Percentiles rank a stretch among this genome's conserved stretches.
Evolutionary conservation across 2,888 invertebrate genomes (phyloP).

Genomic region (Rhabditoides inermis): DNA sequence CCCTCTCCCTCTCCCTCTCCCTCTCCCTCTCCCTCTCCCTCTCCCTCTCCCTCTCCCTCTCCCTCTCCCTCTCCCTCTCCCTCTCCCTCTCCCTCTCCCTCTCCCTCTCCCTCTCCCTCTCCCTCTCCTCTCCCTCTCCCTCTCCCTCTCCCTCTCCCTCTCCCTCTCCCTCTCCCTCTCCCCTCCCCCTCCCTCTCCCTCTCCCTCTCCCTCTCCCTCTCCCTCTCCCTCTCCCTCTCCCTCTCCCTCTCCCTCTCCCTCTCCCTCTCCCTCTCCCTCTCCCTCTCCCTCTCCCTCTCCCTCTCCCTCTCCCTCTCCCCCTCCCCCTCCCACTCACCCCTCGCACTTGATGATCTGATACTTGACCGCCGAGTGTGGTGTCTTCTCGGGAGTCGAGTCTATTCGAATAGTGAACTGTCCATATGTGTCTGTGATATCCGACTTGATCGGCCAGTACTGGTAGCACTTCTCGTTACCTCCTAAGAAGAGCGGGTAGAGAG

Average conservation of each 20-base stretch:
- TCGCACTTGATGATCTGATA: background rate
- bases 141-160: background rate
- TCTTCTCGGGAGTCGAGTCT: too few species aligned
- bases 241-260: slow-evolving; percentile 7
- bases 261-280: slow-evolving; percentile 1
- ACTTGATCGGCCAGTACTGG: too few species aligned
- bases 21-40: background rate
- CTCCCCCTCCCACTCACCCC: background rate
- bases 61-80: background rate
- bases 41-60: background rate
- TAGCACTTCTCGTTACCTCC: too few species aligned
- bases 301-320: slow-evolving; percentile 3
- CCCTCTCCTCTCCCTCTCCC: background rate
- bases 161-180: background rate
- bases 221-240: background rate
- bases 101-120: background rate
- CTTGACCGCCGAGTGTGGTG: background rate
- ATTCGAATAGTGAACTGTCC: too few species aligned
- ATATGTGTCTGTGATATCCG: too few species aligned
- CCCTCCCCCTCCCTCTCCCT: background rate
- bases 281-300: slow-evolving; percentile 5
- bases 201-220: background rate
- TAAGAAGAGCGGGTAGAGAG: too few species aligned
- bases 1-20: background rate
- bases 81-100: background rate